Evolutionary conservation across 2,113 vertebrate genomes (phyloP), one percentile per base, ranked within the genome.

Genomic region (Artemisiospiza belli): DNA sequence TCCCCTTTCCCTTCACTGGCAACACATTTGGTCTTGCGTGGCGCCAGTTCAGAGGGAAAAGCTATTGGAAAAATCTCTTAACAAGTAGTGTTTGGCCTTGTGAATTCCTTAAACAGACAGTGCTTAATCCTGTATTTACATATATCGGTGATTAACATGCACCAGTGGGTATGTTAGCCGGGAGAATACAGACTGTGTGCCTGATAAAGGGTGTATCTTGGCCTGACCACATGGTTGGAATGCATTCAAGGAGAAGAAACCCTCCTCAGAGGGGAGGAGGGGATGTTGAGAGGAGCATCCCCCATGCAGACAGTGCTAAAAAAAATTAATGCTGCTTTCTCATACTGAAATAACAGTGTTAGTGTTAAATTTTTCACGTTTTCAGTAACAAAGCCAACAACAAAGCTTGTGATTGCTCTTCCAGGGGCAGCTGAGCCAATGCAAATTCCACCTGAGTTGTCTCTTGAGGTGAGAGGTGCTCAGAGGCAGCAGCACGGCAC

Each of bases 261-360:
- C 13, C 8, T 37, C 5, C 69, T 86, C 17, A 11, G 17, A 14
- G 11, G 18, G 18, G 25, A 59, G 83, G 10, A 25, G 7, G 4
- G 15, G 27, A 19, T 33, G 49, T 63, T 55, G n/a, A n/a, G n/a
- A 68, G 24, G 54, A 83, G 17, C 30, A 76, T 54, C 16, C 23
- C 54, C 21, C 12, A 2, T 1, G 4, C 19, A 59, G 8, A 44
- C 2, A 0, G 46, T 37, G 28, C 24, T 17, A 30, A 55, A 68
- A 82, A 41, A 41, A n/a, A 73, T 22, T 39, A 30, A 35, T n/a
- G 39, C 24, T 54, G 19, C 55, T 68, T 54, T 62, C 35, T 47
- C 31, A 31, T 76, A 15, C 41, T 27, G 55, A 62, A 47, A 49
- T 47, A 7, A 19, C 4, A 25, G 16, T 18, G 7, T 54, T 47